Conservation (phyloP, 2,888 invertebrate genomes). For the Synanthedon vespiformis region DNA sequence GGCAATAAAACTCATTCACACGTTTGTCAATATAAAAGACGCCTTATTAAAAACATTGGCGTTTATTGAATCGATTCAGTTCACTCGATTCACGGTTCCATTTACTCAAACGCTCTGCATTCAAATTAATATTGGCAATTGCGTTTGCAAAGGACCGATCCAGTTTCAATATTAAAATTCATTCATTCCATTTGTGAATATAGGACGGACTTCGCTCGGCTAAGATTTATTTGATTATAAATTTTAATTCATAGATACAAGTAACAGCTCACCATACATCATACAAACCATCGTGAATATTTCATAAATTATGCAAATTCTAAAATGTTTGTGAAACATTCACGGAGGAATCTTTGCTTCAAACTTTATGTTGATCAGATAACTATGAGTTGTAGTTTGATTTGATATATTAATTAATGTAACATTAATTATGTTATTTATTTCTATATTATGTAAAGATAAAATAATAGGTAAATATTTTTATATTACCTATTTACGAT, state of each 20-base stretch:
- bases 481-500: no score
- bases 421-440: neutral
- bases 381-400: no score
- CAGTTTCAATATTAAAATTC: conserved; percentile 41
- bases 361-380: no score
- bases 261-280: no score
- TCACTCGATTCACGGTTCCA: conserved; percentile 34
- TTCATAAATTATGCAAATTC: conserved; percentile 1
- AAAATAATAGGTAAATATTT: no score
- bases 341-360: no score
- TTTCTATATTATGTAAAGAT: neutral
- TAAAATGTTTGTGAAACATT: conserved; percentile 1
- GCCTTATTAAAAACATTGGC: conserved; percentile 62
- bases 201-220: conserved; percentile 31
- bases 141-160: conserved; percentile 37
- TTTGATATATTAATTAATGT: no score
- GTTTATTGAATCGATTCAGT: conserved; percentile 9
- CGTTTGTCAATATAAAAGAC: conserved; percentile 61
- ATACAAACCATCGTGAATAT: neutral
- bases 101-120: conserved; percentile 20
- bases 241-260: neutral
- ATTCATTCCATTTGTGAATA: conserved; percentile 46
- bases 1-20: conserved; percentile 67
- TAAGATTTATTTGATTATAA: conserved; percentile 35
- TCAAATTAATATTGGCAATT: conserved; percentile 45